A percentile compares a stretch with the other conserved stretches of the same genome.
phyloP scores from a whole-genome alignment of 2,888 invertebrate species.

The Ophion obscuratus region DNA sequence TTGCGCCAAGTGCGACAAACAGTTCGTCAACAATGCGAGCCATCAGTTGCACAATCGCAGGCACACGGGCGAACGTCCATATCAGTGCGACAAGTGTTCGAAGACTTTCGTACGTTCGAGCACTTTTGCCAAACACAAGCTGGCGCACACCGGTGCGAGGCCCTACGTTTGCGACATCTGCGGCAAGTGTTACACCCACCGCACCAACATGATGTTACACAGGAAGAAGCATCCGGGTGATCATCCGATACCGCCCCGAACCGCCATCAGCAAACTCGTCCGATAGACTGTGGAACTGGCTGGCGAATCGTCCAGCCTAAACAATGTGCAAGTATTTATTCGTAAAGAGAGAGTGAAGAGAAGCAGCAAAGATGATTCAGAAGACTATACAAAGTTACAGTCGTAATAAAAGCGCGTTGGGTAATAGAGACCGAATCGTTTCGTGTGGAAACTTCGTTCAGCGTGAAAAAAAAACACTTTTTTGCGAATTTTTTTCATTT shows the following conservation, averaged over 20 bases:
- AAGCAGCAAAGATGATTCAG: neutral
- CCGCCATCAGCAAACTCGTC: slow-evolving; percentile 29
- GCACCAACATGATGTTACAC: slow-evolving; percentile 62
- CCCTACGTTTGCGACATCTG: slow-evolving; percentile 58
- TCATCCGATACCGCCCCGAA: slow-evolving; percentile 47
- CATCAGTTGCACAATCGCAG: slow-evolving; percentile 79
- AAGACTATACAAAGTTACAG: slow-evolving; percentile 8
- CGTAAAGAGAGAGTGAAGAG: neutral
- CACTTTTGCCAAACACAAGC: slow-evolving; percentile 17
- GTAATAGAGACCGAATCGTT: neutral
- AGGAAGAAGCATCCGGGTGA: slow-evolving; percentile 61
- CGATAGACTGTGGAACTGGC: neutral
- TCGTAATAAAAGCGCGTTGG: neutral
- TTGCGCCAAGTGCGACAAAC: slow-evolving; percentile 38
- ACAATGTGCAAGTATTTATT: neutral
- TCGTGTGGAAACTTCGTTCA: slow-evolving; percentile 3
- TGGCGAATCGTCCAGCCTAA: slow-evolving; percentile 70
- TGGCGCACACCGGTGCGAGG: slow-evolving; percentile 48
- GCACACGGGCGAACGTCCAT: slow-evolving; percentile 80
- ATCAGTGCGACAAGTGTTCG: slow-evolving; percentile 79
- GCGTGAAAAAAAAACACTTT: no score
- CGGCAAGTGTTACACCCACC: slow-evolving; percentile 50
- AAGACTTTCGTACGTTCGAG: slow-evolving; percentile 80
- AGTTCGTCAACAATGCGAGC: slow-evolving; percentile 68
- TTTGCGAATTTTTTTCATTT: no score